Conservation (phyloP, 2,888 invertebrate species). For the Agrotis ipsilon region DNA sequence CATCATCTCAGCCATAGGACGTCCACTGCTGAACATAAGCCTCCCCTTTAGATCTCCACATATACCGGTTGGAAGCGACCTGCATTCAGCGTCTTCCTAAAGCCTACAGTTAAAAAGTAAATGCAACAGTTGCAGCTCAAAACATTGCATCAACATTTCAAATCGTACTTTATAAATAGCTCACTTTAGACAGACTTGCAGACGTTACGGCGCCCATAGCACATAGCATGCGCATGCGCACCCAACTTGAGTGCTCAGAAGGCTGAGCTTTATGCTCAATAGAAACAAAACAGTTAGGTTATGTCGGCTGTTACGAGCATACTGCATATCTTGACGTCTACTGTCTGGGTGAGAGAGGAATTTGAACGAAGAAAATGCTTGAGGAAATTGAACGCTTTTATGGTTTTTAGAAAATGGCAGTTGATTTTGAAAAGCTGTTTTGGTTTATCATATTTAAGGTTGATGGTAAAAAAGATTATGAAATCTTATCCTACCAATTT, state of each 20-base stretch:
- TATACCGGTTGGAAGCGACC: too few species aligned
- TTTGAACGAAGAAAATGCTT: constrained; percentile 11
- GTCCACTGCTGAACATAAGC: too few species aligned
- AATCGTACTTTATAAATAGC: constrained; percentile 64
- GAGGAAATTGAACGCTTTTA: constrained; percentile 10
- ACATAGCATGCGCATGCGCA: constrained; percentile 50
- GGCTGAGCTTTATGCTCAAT: constrained; percentile 52
- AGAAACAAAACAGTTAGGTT: constrained; percentile 49
- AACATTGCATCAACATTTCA: background rate
- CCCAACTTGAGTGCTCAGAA: constrained; percentile 55
- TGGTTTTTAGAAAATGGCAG: background rate
- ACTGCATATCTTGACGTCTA: background rate
- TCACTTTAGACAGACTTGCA: constrained; percentile 61
- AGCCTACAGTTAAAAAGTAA: background rate
- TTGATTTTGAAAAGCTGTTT: background rate
- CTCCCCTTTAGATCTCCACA: too few species aligned
- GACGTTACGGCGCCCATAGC: constrained; percentile 74
- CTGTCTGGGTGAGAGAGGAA: constrained; percentile 3
- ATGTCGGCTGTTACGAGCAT: constrained; percentile 23
- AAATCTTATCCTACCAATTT: too few species aligned
- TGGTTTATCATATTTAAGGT: background rate
- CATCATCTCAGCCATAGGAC: too few species aligned
- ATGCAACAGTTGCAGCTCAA: background rate
- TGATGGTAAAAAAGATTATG: background rate
- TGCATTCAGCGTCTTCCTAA: too few species aligned